Evolutionary conservation across 2,888 invertebrate genomes (phyloP), one percentile per base, ranked within the genome.

Genomic region (Frankliniella fusca): DNA sequence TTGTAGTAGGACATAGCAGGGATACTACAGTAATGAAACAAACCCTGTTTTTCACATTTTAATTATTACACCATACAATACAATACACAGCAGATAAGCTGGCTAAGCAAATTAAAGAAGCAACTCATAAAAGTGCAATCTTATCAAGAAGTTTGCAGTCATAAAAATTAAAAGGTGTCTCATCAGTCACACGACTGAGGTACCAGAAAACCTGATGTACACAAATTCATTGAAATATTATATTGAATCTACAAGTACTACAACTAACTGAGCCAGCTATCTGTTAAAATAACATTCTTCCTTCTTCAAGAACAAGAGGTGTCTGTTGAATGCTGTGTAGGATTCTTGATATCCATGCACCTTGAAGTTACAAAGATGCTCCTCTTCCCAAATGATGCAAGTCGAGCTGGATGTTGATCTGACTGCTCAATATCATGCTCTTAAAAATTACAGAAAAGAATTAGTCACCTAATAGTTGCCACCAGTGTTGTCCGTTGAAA

Each of bases 1-100:
- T 27, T 5, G 70, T 76, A 76, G 70, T 27, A 76, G 70, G 70
- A 76, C 27, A 76, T 76, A 27, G 70, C 70, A 76, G 70, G 70
- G 70, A 76, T 76, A 27, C 70, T 76, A 76, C 70, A 76, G 70
- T 76, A 76, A 76, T 76, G 70, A 76, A 76, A 76, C 70, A 76
- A 76, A 76, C 70, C 70, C 70, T 76, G 70, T 76, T 76, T 76
- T 76, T 76, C 70, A 76, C 9, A 23, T 27, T 76, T 76, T 76
- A 76, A 76, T 76, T 23, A 27, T 76, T 76, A 76, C 70, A 76
- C 70, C 70, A 76, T 76, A 76, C 70, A 76, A 76, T 76, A 76
- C 70, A 76, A 27, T 76, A 76, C 27, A 76, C n/a, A 23, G 70
- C 70, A 76, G 70, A 76, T 27, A 9, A 76, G 23, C 70, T 76